A percentile compares a stretch with the other conserved stretches of the same genome.
These are phyloP conservation scores for Thunnus albacares DNA, from an alignment of 2,797 vertebrate species.

Conservation along the genomic window DNA sequence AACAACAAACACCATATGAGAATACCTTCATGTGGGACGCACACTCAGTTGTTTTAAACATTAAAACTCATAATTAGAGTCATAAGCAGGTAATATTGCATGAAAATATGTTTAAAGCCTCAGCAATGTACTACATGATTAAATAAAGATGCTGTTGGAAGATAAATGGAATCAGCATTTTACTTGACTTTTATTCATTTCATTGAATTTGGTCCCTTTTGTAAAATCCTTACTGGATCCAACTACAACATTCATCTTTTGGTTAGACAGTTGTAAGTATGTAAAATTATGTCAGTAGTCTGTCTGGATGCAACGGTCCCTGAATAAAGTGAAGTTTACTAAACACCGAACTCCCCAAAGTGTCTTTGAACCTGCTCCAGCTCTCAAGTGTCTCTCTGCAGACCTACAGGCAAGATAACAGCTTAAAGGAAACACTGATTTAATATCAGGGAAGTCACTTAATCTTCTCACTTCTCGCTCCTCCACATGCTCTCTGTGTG, in stretches of 20 bases:
- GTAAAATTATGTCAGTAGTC: constrained; percentile 34
- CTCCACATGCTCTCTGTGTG: constrained; percentile 22
- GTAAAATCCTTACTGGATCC: neutral
- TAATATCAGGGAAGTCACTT: constrained; percentile 47
- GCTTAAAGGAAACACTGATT: constrained; percentile 55
- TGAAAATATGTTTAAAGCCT: neutral
- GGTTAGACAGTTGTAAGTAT: constrained; percentile 14
- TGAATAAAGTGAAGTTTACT: constrained; percentile 44
- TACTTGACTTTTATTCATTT: neutral
- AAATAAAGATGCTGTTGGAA: neutral
- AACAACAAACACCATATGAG: constrained; percentile 12
- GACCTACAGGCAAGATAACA: constrained; percentile 56
- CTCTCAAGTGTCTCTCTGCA: constrained; percentile 43
- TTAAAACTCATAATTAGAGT: neutral
- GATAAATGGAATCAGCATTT: neutral
- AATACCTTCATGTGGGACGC: constrained; percentile 1
- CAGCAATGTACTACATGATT: neutral
- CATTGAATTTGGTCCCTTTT: neutral
- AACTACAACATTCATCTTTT: constrained; percentile 18
- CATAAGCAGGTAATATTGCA: constrained; percentile 9
- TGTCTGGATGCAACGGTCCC: constrained; percentile 27
- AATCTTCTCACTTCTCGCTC: constrained; percentile 14
- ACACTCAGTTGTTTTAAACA: constrained; percentile 14
- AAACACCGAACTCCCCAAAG: constrained; percentile 34
- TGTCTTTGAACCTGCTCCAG: constrained; percentile 58